Evolutionary conservation across 2,797 vertebrate species (phyloP), one percentile per base, ranked within the genome.

Genomic region (Trachops cirrhosus): DNA sequence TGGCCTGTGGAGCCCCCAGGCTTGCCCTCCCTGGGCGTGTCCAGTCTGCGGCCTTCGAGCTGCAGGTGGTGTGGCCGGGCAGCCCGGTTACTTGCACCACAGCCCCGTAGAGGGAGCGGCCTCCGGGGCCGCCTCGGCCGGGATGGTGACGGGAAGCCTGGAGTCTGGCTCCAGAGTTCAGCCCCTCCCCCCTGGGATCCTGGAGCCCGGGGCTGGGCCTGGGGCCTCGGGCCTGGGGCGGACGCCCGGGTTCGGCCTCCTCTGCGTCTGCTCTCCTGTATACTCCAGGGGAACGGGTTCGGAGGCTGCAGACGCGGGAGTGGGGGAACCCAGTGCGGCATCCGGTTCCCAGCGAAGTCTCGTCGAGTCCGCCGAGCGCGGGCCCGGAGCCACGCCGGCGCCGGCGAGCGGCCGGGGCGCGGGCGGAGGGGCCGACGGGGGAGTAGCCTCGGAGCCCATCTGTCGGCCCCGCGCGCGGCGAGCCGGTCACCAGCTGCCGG

Each of bases 401-500:
- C 44, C 77, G 5, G 39, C 3, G 10, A 18, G 89, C 15, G 18
- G 39, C 34, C 44, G 96, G 73, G 97, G 96, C 91, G 82, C 44
- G 26, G 73, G 92, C 32, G n/a, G 90, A 29, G 79, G 74, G 67
- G 71, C 44, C 5, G 52, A 37, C 19, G 71, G 92, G 83, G 95
- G 22, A 46, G 92, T 46, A 46, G 98, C 91, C 97, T 98, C 99
- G 99, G 98, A 98, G 98, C 98, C 99, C 99, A 99, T 99, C 99
- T 99, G 99, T 99, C 99, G 97, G 98, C 98, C 98, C 96, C 96
- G 98, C 98, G 98, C 98, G 98, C 97, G 98, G 85, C 77, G 1
- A 84, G 98, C 99, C 98, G 99, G 98, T 98, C 98, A 99, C 98
- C 99, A 99, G 99, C 99, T 99, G 99, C 99, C 98, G 98, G 98